Evolutionary conservation across 2,888 invertebrate genomes (phyloP), one percentile per base, ranked within the genome.

Genomic region (Ommatoiulus sabulosus): DNA sequence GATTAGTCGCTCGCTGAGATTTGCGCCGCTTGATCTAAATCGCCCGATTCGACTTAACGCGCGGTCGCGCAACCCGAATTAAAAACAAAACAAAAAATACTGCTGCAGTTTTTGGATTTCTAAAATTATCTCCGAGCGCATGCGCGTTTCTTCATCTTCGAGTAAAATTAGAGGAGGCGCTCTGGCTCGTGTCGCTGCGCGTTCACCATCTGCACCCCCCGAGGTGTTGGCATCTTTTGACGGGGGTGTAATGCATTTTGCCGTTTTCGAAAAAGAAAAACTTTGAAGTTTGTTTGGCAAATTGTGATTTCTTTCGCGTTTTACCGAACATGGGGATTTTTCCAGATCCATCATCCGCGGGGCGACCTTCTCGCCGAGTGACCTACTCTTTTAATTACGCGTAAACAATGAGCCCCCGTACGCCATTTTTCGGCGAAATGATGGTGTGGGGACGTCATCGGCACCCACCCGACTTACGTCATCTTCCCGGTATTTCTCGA

Each of bases 91-190:
- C 3, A n/a, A 7, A 63, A 63, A 63, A 63, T 12, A 12, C 63
- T n/a, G 3, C n/a, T 4, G n/a, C n/a, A n/a, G 63, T 63, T 17
- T 63, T 63, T 17, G n/a, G 63, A 63, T 63, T 63, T 63, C 63
- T 63, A 63, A 63, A 63, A 63, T 63, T 63, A 63, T 63, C 63
- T 63, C n/a, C 2, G n/a, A n/a, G n/a, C 63, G n/a, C n/a, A 63
- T n/a, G n/a, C n/a, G 63, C 63, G 63, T 63, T 63, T 63, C 10
- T 63, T 63, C 63, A 63, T 17, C 63, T 63, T 63, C 63, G n/a
- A n/a, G 20, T 63, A 63, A 63, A 63, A 63, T 63, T 63, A 63
- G 63, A 63, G n/a, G n/a, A n/a, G 63, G 63, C 63, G 63, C 63
- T 63, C n/a, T 63, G n/a, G 63, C n/a, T 63, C 7, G 63, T 20